Evolutionary conservation across 2,113 vertebrate genomes (phyloP).

Genomic region (Xerus inauris): DNA sequence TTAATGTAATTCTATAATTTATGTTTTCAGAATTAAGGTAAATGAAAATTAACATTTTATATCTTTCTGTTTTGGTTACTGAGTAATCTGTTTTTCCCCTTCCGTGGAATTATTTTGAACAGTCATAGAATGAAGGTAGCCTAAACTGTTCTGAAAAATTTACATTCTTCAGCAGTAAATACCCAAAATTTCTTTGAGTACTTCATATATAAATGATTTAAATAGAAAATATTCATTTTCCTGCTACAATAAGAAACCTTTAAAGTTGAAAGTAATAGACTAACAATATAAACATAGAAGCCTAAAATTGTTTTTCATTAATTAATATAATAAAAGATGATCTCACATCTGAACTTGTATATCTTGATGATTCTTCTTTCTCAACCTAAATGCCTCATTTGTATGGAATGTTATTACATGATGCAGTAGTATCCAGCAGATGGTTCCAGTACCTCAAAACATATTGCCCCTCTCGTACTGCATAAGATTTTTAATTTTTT

Average conservation of each 20-base stretch:
- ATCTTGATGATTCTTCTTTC: not conserved
- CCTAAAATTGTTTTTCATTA: not conserved
- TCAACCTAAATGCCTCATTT: not conserved
- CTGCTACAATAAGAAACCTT: not conserved
- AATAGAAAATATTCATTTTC: not conserved
- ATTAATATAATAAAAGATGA: not conserved
- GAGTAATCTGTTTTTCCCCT: not conserved
- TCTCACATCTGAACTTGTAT: slow-evolving; percentile 3
- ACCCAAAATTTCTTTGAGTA: not conserved
- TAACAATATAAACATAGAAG: not conserved
- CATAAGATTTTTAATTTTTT: not conserved
- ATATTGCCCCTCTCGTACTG: not conserved
- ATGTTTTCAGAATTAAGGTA: not conserved
- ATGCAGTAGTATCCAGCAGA: not conserved
- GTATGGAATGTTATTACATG: not conserved
- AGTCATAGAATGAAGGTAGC: not conserved
- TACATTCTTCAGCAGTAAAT: not conserved
- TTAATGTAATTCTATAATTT: slow-evolving; percentile 37
- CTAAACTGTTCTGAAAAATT: slow-evolving; percentile 12
- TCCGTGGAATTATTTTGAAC: not conserved
- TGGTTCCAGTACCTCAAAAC: not conserved
- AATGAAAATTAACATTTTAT: slow-evolving; percentile 4
- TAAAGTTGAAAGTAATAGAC: not conserved
- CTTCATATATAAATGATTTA: not conserved
- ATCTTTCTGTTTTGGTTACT: not conserved